Evolutionary conservation across 2,888 invertebrate species (phyloP), one percentile per base, ranked within the genome.

Genomic region (Cecidostiba fungosa): DNA sequence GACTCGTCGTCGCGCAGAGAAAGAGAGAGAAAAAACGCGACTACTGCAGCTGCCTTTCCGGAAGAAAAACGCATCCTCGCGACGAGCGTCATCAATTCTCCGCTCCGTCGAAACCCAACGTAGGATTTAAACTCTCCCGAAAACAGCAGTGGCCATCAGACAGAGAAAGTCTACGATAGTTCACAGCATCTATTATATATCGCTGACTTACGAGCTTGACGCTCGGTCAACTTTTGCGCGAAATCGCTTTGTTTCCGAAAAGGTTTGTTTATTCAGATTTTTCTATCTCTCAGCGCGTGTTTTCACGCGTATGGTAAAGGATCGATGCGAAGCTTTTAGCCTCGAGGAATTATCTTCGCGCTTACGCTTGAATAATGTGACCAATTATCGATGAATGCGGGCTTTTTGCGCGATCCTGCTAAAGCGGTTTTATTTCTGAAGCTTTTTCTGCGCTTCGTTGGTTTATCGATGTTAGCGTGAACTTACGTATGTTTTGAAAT

Each of bases 1-100:
- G 5, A 16, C 54, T n/a, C n/a, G 54, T 16, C 16, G 6, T n/a
- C 4, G 6, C 5, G 19, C 6, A n/a, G 19, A n/a, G 16, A 14
- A 5, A n/a, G n/a, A 0, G n/a, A 54, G 5, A 4, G 1, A 54
- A n/a, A 54, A 54, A 54, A 4, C 16, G 19, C 54, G 19, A 54
- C 54, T 50, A 19, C 19, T 19, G 50, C 50, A 16, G 50, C 16
- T n/a, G 29, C 66, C 39, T 43, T 26, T 70, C 43, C 0, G 36
- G 29, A 82, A 76, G 74, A 80, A 83, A 76, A 79, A 77, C 59
- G 77, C 70, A 19, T 32, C 32, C 32, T 39, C 77, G 14, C 26
- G 77, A 82, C 78, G 77, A 87, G 70, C 82, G 72, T 82, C 82
- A 85, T 87, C 84, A 87, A 85, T 86, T 88, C 73, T 59, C 59